phyloP scores from a whole-genome alignment of 1,140 invertebrate species.

The Anoplolepis gracilipes region DNA sequence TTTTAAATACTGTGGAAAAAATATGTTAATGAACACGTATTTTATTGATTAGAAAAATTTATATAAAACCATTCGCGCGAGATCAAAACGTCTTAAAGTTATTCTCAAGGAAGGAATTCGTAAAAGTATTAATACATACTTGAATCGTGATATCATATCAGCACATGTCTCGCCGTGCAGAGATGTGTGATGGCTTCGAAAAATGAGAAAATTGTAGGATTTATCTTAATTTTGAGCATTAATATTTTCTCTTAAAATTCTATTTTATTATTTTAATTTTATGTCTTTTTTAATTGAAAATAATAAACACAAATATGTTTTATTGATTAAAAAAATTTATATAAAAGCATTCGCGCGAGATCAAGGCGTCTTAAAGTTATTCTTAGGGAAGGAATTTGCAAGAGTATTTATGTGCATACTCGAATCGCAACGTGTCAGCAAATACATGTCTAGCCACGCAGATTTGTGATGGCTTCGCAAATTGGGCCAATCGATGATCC shows the following conservation, averaged over 20 bases:
- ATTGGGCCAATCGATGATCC: slow-evolving; percentile 70
- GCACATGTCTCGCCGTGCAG: slow-evolving; percentile 5
- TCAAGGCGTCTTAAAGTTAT: neutral
- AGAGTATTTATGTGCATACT: neutral
- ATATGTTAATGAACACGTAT: neutral
- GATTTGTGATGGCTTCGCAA: slow-evolving; percentile 67
- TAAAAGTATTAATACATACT: neutral
- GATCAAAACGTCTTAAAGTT: neutral
- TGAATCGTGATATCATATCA: neutral
- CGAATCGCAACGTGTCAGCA: neutral
- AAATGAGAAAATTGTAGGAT: no score
- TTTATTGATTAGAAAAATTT: neutral
- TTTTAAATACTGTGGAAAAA: no score
- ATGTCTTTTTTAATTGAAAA: no score
- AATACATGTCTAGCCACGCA: neutral
- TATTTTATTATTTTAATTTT: no score
- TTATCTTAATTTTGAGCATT: no score
- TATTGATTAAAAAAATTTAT: neutral
- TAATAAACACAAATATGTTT: no score
- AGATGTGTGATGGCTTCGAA: slow-evolving; percentile 66
- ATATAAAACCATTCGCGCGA: neutral
- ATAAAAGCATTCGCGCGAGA: neutral
- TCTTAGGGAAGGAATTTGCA: neutral
- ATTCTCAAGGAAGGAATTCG: neutral
- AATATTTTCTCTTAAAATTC: no score